Evolutionary conservation across 2,113 vertebrate genomes (phyloP), one percentile per base, ranked within the genome.

Genomic region (Rhinopomastus cyanomelas): DNA sequence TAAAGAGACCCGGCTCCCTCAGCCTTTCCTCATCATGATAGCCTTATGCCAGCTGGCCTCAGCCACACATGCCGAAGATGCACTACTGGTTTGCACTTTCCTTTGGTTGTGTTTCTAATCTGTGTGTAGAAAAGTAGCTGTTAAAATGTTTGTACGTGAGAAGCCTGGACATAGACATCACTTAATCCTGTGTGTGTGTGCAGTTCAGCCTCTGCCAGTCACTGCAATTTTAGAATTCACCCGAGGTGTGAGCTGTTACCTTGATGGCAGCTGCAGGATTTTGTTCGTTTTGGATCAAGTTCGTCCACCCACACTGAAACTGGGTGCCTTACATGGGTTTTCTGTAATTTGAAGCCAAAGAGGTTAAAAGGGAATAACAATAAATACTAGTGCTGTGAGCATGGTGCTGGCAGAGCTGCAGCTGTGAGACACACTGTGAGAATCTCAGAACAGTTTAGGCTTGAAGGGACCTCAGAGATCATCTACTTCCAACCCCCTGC

Each of bases 51-150:
- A 69, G 65, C 27, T 78, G 9, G 94, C 62, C 36, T 34, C 71
- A 66, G 86, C 64, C 72, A 64, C 2, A 1, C 26, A 2, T 0
- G 0, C 83, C 25, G 49, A 46, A 49, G 30, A 29, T 6, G 3
- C 34, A 6, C 61, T 72, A 84, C 59, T 61, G 83, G 1, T 34
- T 94, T 86, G 65, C 3, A 29, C 22, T 3, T 89, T 78, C 67
- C 51, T 92, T 78, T 78, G 39, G 46, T 37, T 37, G 0, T 25
- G 27, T 55, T 93, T 86, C 67, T 76, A 61, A 17, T 76, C 69
- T 57, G 59, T 19, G 4, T 8, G 51, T 48, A 6, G 30, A 32
- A 49, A 78, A 68, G 73, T 85, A 82, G 42, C 66, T 86, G 48
- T 32, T 72, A 25, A 86, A 84, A 15, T 44, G 30, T 51, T 92